phyloP scores from a whole-genome alignment of 2,888 invertebrate genomes.

The Phengaris alcon region DNA sequence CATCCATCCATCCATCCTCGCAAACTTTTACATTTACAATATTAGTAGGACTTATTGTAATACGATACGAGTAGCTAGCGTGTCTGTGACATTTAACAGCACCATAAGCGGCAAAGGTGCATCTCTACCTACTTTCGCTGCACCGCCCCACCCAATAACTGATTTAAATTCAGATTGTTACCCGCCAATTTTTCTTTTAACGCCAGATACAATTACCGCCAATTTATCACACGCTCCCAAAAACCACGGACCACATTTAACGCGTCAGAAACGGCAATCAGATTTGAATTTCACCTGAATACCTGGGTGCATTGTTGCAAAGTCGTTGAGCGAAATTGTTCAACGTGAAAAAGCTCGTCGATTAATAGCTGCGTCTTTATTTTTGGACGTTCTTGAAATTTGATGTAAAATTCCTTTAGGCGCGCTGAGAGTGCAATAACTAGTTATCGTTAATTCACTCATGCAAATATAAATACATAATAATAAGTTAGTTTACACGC shows the following conservation, averaged over 20 bases:
- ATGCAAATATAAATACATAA: too few relatives aligned
- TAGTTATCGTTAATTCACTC: too few relatives aligned
- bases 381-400: too few relatives aligned
- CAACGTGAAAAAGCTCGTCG: too few relatives aligned
- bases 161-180: slow-evolving; percentile 41
- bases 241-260: slow-evolving; percentile 2
- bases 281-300: slow-evolving; percentile 14
- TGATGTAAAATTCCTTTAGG: too few relatives aligned
- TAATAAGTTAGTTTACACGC: too few relatives aligned
- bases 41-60: too few relatives aligned
- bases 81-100: slow-evolving; percentile 41
- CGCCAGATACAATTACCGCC: slow-evolving; percentile 33
- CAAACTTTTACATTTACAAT: too few relatives aligned
- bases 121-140: slow-evolving; percentile 30
- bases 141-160: slow-evolving; percentile 36
- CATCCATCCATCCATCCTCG: too few relatives aligned
- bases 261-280: slow-evolving; percentile 17
- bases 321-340: background rate
- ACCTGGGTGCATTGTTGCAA: slow-evolving; percentile 1
- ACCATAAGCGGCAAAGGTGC: slow-evolving; percentile 29
- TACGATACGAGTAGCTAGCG: too few relatives aligned
- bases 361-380: too few relatives aligned
- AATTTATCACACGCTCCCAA: slow-evolving; percentile 29
- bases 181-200: slow-evolving; percentile 33
- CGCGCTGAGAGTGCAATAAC: too few relatives aligned